Percentiles rank a stretch among this genome's conserved stretches.
phyloP scores from a whole-genome alignment of 1,140 invertebrate species.

The Saccostrea cuccullata region DNA sequence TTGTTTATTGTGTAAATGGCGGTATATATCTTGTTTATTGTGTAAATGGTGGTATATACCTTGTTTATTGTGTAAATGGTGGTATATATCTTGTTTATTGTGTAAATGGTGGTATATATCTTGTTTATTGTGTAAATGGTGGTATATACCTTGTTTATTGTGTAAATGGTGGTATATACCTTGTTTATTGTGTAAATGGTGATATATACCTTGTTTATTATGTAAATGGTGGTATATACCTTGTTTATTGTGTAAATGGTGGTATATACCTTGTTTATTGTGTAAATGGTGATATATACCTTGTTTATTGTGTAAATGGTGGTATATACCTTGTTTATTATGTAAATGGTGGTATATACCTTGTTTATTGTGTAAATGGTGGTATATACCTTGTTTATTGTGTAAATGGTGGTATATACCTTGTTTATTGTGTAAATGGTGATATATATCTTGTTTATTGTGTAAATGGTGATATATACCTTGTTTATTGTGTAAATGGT shows the following conservation, averaged over 20 bases:
- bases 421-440: conserved; percentile 90
- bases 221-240: conserved; percentile 56
- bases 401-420: conserved; percentile 56
- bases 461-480: conserved; percentile 55
- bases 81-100: no score
- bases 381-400: no score
- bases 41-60: conserved; percentile 56
- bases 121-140: conserved; percentile 90
- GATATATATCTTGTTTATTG: no score
- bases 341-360: conserved; percentile 56
- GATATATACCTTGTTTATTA: no score
- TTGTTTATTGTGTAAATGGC: conserved; percentile 90
- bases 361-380: conserved; percentile 90
- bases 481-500: conserved; percentile 90
- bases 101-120: conserved; percentile 56
- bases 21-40: no score
- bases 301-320: conserved; percentile 90
- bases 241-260: conserved; percentile 90
- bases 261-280: no score
- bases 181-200: conserved; percentile 90
- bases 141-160: no score
- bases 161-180: conserved; percentile 56
- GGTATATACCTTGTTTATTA: no score
- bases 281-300: conserved; percentile 55
- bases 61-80: conserved; percentile 90